Conservation (phyloP, 2,113 vertebrate species). For the Psammodynastes pulverulentus region DNA sequence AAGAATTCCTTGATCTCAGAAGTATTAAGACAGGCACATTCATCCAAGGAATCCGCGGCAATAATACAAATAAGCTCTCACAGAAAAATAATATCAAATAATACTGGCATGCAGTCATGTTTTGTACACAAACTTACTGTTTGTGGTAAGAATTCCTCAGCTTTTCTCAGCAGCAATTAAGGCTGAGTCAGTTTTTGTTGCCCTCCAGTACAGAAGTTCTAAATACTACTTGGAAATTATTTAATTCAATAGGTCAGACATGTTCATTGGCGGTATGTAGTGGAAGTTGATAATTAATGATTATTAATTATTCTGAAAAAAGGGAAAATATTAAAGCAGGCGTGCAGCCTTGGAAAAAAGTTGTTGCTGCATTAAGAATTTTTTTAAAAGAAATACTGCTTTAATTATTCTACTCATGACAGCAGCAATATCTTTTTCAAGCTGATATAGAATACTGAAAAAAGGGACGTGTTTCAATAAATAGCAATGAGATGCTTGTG, state of each 20-base stretch:
- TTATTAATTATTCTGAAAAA: not conserved
- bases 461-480: not conserved
- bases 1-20: not conserved
- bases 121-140: not conserved
- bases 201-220: constrained; percentile 40
- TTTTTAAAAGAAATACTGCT: not conserved
- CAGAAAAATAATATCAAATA: not conserved
- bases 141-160: not conserved
- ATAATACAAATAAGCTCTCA: not conserved
- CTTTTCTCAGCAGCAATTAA: not conserved
- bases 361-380: not conserved
- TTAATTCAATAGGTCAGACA: constrained; percentile 52
- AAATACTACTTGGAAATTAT: constrained; percentile 49
- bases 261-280: constrained; percentile 35
- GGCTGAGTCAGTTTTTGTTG: constrained; percentile 20
- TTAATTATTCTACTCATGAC: not conserved
- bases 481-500: not conserved
- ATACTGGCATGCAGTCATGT: not conserved
- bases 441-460: not conserved
- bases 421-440: not conserved
- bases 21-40: not conserved
- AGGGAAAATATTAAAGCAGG: not conserved
- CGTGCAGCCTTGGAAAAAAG: not conserved
- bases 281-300: not conserved
- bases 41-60: not conserved